These are phyloP conservation scores for Pionites leucogaster DNA, from an alignment of 2,113 vertebrate genomes.

Conservation along the genomic window DNA sequence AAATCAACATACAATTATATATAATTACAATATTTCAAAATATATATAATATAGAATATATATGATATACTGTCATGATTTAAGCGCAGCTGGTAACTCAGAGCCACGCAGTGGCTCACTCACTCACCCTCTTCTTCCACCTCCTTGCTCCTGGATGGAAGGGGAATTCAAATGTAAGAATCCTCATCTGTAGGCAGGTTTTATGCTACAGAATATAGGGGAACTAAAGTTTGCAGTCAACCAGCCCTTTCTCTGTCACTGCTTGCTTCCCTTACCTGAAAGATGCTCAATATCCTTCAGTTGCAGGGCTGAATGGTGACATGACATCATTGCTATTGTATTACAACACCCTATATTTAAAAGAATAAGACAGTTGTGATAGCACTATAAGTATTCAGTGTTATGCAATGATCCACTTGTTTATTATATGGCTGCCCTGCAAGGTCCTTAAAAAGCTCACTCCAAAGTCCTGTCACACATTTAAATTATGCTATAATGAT, in stretches of 20 bases:
- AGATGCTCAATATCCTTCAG: conserved; percentile 30
- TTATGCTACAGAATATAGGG: neutral
- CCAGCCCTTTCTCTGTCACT: neutral
- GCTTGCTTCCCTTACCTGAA: conserved; percentile 45
- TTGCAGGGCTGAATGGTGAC: conserved; percentile 49
- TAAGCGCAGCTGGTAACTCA: neutral
- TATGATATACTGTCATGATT: neutral
- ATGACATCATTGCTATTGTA: conserved; percentile 46
- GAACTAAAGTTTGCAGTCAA: conserved; percentile 34
- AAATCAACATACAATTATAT: neutral
- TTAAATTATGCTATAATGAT: neutral
- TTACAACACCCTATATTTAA: conserved; percentile 52
- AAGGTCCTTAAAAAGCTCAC: neutral
- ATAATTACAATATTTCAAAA: neutral
- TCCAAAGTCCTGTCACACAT: neutral
- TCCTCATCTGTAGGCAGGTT: neutral
- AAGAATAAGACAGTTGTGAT: conserved; percentile 52
- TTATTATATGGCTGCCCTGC: neutral
- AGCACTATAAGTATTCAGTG: neutral
- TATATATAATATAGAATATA: neutral
- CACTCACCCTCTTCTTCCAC: neutral
- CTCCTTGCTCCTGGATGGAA: neutral
- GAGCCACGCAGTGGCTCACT: neutral
- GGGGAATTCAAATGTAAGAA: neutral
- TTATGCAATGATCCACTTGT: neutral